These are phyloP conservation scores for Ostrea denselamellosa DNA, from an alignment of 1,140 invertebrate genomes.

Conservation along the genomic window DNA sequence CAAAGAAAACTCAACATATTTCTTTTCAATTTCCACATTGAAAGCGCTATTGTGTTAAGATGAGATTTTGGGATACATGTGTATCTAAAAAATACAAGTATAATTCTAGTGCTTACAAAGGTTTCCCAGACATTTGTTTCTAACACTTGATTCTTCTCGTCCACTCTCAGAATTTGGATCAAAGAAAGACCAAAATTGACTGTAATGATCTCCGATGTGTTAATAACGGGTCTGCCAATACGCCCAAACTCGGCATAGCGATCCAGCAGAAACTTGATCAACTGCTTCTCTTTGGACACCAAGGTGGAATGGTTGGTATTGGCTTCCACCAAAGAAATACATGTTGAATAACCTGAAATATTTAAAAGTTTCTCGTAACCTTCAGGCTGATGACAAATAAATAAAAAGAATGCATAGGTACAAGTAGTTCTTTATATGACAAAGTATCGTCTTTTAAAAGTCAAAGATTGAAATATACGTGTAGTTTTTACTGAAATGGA, in stretches of 20 bases:
- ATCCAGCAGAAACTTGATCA: conserved; percentile 77
- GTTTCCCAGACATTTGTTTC: conserved; percentile 78
- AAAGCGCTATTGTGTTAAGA: too few relatives aligned
- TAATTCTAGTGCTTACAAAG: conserved; percentile 70
- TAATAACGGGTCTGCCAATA: conserved; percentile 76
- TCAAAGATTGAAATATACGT: too few relatives aligned
- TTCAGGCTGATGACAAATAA: too few relatives aligned
- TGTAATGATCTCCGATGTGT: conserved; percentile 73
- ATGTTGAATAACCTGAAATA: too few relatives aligned
- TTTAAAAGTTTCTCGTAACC: too few relatives aligned
- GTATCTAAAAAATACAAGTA: background rate
- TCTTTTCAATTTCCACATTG: too few relatives aligned
- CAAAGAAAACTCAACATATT: too few relatives aligned
- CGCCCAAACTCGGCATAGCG: conserved; percentile 73
- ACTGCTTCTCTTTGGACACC: conserved; percentile 75
- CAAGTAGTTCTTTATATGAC: too few relatives aligned
- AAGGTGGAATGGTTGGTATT: background rate
- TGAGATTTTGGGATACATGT: too few relatives aligned
- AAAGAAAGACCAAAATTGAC: conserved; percentile 77
- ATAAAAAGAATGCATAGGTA: too few relatives aligned
- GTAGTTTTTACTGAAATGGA: too few relatives aligned
- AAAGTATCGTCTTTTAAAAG: too few relatives aligned
- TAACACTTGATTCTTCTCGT: conserved; percentile 78
- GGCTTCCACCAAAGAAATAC: background rate
- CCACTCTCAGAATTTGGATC: conserved; percentile 78